These are phyloP conservation scores for Pedicia rivosa DNA, from an alignment of 2,888 invertebrate genomes.

Conservation along the genomic window DNA sequence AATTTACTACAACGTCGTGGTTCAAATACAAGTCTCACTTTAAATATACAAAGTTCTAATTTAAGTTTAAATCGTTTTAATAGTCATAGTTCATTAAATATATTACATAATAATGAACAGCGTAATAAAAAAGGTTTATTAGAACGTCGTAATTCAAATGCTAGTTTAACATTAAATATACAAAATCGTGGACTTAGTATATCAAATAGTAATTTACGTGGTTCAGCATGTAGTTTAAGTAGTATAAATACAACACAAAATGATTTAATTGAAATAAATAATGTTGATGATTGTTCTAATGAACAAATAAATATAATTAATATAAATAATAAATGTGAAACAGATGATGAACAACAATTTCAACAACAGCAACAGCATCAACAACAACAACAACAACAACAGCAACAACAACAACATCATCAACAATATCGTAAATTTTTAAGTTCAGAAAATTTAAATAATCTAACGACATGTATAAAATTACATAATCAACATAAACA, in stretches of 20 bases:
- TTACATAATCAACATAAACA: constrained; percentile 4
- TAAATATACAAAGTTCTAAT: constrained; percentile 43
- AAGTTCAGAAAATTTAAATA: constrained; percentile 26
- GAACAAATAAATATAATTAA: background rate
- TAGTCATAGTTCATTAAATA: constrained; percentile 38
- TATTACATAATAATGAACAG: constrained; percentile 7
- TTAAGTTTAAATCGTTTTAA: constrained; percentile 36
- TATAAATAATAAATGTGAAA: background rate
- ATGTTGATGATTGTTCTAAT: background rate
- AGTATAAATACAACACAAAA: constrained; percentile 24
- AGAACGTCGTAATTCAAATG: constrained; percentile 79
- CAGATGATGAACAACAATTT: constrained; percentile 2
- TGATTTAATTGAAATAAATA: constrained; percentile 1
- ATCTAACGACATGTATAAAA: background rate
- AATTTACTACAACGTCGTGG: constrained; percentile 64
- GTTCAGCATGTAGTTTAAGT: constrained; percentile 35
- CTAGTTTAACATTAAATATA: constrained; percentile 69
- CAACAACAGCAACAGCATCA: constrained; percentile 1
- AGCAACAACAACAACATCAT: constrained; percentile 4
- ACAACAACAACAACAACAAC: background rate
- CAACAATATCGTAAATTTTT: constrained; percentile 26
- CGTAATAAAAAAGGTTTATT: constrained; percentile 49
- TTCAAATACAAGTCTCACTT: constrained; percentile 71
- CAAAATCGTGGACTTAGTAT: constrained; percentile 27
- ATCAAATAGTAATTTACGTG: constrained; percentile 33